A percentile compares a stretch with the other conserved stretches of the same genome.
These are phyloP conservation scores for Tenthredo amoena DNA, from an alignment of 2,888 invertebrate species.

Conservation along the genomic window DNA sequence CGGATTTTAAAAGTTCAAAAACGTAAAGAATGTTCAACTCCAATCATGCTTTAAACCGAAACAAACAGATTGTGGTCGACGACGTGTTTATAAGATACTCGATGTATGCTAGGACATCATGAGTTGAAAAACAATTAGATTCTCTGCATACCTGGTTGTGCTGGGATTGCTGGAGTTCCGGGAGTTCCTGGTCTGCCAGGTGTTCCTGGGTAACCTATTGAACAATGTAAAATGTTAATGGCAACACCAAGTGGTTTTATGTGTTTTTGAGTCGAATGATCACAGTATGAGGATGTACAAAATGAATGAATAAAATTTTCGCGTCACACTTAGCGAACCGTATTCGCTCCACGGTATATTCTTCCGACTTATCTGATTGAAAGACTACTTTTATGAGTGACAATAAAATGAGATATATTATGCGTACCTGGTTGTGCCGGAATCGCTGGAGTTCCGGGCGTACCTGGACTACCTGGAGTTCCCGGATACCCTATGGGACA, in stretches of 20 bases:
- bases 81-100: not conserved
- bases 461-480: constrained; percentile 64
- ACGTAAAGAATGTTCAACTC: not conserved
- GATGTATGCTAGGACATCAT: not conserved
- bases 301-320: no score
- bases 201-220: constrained; percentile 57
- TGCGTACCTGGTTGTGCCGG: constrained; percentile 57
- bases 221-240: constrained; percentile 62
- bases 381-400: not conserved
- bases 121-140: not conserved
- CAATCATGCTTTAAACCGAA: not conserved
- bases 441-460: constrained; percentile 66
- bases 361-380: not conserved
- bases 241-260: no score
- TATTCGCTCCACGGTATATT: no score
- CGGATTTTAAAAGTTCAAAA: not conserved
- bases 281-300: no score
- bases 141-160: constrained; percentile 42
- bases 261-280: no score
- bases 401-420: not conserved
- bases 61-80: not conserved
- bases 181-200: constrained; percentile 62
- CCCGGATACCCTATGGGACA: constrained; percentile 56
- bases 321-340: no score
- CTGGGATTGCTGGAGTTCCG: constrained; percentile 72